These are phyloP conservation scores for Coregonus sp. DNA, from an alignment of 2,797 vertebrate species.

Conservation along the genomic window DNA sequence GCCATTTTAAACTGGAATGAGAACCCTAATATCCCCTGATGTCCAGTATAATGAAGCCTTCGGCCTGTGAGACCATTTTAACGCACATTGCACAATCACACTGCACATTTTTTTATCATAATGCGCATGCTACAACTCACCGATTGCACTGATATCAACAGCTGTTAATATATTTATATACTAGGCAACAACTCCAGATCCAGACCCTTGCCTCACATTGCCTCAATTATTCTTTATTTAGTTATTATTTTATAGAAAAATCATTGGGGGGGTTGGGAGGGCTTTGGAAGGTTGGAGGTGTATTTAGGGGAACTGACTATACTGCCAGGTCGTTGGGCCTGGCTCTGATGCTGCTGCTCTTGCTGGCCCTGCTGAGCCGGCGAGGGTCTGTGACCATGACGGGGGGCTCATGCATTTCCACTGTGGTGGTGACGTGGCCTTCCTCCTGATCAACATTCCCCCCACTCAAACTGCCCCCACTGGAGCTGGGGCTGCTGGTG, in stretches of 20 bases:
- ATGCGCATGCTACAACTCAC: conserved; percentile 75
- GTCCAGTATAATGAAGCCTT: conserved; percentile 9
- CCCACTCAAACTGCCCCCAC: conserved; percentile 68
- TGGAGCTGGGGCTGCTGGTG: conserved; percentile 48
- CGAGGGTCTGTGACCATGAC: conserved; percentile 75
- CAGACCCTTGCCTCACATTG: conserved; percentile 45
- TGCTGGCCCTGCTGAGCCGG: conserved; percentile 87
- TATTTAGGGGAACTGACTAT: conserved; percentile 59
- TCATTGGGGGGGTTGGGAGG: conserved; percentile 9
- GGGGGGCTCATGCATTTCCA: conserved; percentile 83
- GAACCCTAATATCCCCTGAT: conserved; percentile 14
- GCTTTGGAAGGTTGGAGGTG: conserved; percentile 21
- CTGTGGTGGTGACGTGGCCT: conserved; percentile 72
- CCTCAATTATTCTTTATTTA: conserved; percentile 21
- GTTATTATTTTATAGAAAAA: conserved; percentile 42
- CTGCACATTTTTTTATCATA: conserved; percentile 23
- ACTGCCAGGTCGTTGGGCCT: conserved; percentile 88
- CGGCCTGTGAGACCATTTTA: conserved; percentile 10
- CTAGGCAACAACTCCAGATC: conserved; percentile 41
- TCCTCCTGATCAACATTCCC: conserved; percentile 65
- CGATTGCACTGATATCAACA: conserved; percentile 72
- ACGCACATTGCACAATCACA: conserved; percentile 22
- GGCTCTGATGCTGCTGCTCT: conserved; percentile 84
- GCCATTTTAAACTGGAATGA: conserved; percentile 21
- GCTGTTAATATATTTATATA: conserved; percentile 52